Conservation (phyloP, 1,140 invertebrate species). For the Eubasilissa regina region DNA sequence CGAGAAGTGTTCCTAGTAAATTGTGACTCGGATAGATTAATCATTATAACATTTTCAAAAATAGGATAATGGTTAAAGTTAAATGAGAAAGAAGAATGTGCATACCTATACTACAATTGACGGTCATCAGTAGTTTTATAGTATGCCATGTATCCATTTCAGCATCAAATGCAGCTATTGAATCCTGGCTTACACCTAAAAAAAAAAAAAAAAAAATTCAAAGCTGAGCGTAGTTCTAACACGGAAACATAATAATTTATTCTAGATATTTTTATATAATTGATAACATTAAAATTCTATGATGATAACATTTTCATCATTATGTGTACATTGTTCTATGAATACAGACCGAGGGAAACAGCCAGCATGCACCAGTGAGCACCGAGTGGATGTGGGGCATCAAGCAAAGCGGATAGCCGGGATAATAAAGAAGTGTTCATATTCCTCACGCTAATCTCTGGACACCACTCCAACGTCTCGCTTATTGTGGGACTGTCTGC, state of each 20-base stretch:
- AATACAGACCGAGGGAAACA: slow-evolving; percentile 76
- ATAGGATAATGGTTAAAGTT: background rate
- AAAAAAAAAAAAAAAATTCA: background rate
- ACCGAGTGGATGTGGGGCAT: slow-evolving; percentile 85
- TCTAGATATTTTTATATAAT: too few relatives aligned
- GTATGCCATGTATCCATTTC: slow-evolving; percentile 65
- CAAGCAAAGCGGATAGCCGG: slow-evolving; percentile 77
- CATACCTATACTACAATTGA: slow-evolving; percentile 66
- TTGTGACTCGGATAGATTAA: background rate
- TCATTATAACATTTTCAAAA: background rate
- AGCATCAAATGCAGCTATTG: slow-evolving; percentile 63
- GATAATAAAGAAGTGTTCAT: slow-evolving; percentile 71
- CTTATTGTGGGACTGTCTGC: slow-evolving; percentile 62
- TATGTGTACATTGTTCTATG: too few relatives aligned
- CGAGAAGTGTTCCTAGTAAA: slow-evolving; percentile 52
- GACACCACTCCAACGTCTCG: slow-evolving; percentile 65
- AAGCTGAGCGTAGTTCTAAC: too few relatives aligned
- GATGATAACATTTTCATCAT: too few relatives aligned
- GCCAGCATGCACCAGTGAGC: slow-evolving; percentile 89
- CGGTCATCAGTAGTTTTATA: slow-evolving; percentile 63
- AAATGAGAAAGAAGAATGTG: background rate
- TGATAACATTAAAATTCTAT: too few relatives aligned
- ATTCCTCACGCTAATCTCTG: slow-evolving; percentile 64
- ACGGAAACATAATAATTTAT: too few relatives aligned
- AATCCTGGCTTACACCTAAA: slow-evolving; percentile 64